Conservation (phyloP, 2,797 vertebrate genomes). For the Sebastes baramenuke region DNA sequence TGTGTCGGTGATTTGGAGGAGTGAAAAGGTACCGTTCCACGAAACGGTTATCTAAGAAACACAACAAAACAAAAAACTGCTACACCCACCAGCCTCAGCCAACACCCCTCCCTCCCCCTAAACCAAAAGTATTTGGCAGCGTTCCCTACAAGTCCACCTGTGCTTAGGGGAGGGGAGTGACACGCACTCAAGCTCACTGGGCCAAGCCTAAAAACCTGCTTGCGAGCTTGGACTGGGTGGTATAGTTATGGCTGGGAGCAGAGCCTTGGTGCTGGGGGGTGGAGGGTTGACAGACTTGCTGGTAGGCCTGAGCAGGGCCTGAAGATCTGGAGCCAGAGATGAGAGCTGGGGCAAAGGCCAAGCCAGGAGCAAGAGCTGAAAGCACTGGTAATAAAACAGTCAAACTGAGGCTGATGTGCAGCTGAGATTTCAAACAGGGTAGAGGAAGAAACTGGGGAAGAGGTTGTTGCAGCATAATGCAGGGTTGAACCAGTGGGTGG, state of each 20-base stretch:
- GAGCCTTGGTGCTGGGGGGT: background rate
- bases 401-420: constrained; percentile 15
- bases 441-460: background rate
- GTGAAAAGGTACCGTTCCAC: constrained; percentile 89
- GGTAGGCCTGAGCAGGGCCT: background rate
- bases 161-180: constrained; percentile 85
- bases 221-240: constrained; percentile 35
- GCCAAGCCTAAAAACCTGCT: constrained; percentile 75
- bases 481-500: constrained; percentile 45
- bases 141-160: constrained; percentile 93
- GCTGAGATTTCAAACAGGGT: background rate
- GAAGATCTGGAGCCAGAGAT: constrained; percentile 12
- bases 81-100: constrained; percentile 87
- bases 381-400: constrained; percentile 10
- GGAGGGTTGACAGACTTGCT: background rate
- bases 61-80: constrained; percentile 83
- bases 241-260: constrained; percentile 28
- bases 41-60: constrained; percentile 87
- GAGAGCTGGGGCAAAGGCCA: constrained; percentile 3
- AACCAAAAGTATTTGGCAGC: constrained; percentile 96
- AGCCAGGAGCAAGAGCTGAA: constrained; percentile 13
- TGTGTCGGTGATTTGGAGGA: constrained; percentile 91
- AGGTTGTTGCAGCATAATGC: constrained; percentile 21
- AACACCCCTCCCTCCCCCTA: constrained; percentile 88
- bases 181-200: constrained; percentile 62